Base-by-base conservation (phyloP, 2,113 vertebrate genomes). In the Clarias magur region DNA sequence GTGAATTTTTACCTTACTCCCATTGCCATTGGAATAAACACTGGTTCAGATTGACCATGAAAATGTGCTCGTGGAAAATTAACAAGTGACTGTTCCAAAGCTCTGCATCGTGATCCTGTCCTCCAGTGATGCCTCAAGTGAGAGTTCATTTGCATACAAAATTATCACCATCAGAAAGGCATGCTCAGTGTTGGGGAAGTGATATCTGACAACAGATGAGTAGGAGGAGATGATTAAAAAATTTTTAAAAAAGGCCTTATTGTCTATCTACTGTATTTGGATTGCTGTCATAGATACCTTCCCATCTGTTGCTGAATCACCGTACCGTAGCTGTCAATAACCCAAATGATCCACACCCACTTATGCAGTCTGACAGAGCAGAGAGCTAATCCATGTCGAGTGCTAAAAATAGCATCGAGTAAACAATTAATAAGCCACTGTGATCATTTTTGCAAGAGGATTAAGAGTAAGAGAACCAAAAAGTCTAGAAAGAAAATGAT, bases 291-390 rank as follows among this genome's bases (percentile, higher is more conserved):
- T 82, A 54, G 59, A 80, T 88, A 75, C 42, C 38, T 54, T 84
- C 76, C 81, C 87, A 63, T 85, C 67, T 90, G 78, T 75, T 72
- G 75, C 38, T 48, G 48, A 94, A 94, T 94, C 93, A 90, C 68
- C 91, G 7, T 48, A 88, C 91, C 86, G 88, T 82, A 42, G 91
- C 92, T 94, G 89, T 94, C 93, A 92, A 91, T 92, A 92, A 91
- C 91, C 90, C 85, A 53, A 86, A 89, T 86, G 88, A 89, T 88
- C 75, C 38, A 54, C 89, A 87, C 88, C 82, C 86, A 82, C 19
- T 83, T 82, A 30, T 48, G 56, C 62, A 85, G 79, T 88, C 86
- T 60, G 57, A 65, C 42, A 63, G 48, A 73, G 30, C 0, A 34
- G 54, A 60, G 59, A 76, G 30, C 6, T 3, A 87, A 81, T 53